Base-by-base conservation (phyloP, 1,140 invertebrate species). In the Spodoptera litura region DNA sequence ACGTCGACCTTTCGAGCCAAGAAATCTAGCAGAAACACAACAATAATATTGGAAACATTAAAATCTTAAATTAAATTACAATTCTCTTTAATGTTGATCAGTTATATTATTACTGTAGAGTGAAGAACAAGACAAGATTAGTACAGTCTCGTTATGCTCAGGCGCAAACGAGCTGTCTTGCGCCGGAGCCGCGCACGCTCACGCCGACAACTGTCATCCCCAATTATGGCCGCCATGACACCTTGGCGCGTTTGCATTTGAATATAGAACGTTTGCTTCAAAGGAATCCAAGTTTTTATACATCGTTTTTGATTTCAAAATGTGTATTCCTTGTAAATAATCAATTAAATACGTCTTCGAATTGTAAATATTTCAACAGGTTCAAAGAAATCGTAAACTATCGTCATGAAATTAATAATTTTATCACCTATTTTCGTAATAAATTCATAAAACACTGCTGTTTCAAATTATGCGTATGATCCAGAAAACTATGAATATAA, bases 141-240 rank as follows among this genome's bases (percentile, higher is more conserved):
- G 88, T 89, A 85, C 82, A 79, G 81, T 89, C 85, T 88, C 88
- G 91, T 92, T 92, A 93, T 82, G 89, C 89, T 81, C 85, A 81
- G 73, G 59, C 85, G 88, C 89, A 87, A 89, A 87, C 86, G 84
- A 87, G 86, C 83, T 75, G 82, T 85, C 80, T 81, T 58, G 75
- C 73, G 82, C 72, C 72, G 74, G 73, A 81, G 79, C 79, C 66
- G 31, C 78, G 77, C 81, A 80, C 75, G 79, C 75, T 82, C 75
- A 78, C 83, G 83, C 85, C 85, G 84, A 85, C 88, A 89, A 91
- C 92, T 93, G 92, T 93, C 92, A 91, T 75, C 83, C 78, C 84
- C 89, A 92, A 93, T 93, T 93, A 93, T 89, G 87, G 89, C 88
- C 79, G 88, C 88, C 87, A 92, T 92, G 91, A 93, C 88, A 92